These are phyloP conservation scores for Melanogrammus aeglefinus DNA, from an alignment of 2,797 vertebrate genomes.

Conservation along the genomic window DNA sequence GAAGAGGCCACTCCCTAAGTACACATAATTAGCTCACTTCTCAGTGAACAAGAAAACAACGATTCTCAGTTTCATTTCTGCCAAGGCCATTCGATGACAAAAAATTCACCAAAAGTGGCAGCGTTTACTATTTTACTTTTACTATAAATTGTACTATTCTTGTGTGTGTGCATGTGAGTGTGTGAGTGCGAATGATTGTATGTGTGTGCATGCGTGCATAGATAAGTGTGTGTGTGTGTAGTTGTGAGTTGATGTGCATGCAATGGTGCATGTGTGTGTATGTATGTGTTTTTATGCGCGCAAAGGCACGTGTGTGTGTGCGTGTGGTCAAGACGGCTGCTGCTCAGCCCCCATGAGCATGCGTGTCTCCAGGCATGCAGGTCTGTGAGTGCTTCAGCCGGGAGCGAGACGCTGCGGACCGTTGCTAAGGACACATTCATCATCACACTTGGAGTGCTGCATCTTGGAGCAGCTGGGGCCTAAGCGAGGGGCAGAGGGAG, in stretches of 20 bases:
- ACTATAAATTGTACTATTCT: no score
- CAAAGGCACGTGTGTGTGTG: neutral
- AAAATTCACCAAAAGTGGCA: no score
- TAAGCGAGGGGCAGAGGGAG: constrained; percentile 43
- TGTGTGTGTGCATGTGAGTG: neutral
- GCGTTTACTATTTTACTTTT: neutral
- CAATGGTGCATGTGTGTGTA: neutral
- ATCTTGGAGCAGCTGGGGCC: constrained; percentile 55
- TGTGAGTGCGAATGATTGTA: neutral
- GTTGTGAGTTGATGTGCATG: neutral
- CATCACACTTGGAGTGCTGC: constrained; percentile 50
- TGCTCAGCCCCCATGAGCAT: neutral
- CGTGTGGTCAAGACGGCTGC: neutral
- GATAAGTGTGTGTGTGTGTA: neutral
- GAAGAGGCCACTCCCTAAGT: no score
- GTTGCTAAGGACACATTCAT: constrained; percentile 49
- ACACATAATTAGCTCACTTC: no score
- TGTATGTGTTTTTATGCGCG: neutral
- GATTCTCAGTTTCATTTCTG: no score
- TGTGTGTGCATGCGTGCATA: neutral
- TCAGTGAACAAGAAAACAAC: no score
- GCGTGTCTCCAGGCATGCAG: neutral
- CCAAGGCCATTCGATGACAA: no score
- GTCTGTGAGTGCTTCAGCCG: constrained; percentile 9
- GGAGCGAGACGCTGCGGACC: constrained; percentile 36